These are phyloP conservation scores for Drosophila tropicalis DNA, from an alignment of 1,140 invertebrate genomes.

Conservation along the genomic window DNA sequence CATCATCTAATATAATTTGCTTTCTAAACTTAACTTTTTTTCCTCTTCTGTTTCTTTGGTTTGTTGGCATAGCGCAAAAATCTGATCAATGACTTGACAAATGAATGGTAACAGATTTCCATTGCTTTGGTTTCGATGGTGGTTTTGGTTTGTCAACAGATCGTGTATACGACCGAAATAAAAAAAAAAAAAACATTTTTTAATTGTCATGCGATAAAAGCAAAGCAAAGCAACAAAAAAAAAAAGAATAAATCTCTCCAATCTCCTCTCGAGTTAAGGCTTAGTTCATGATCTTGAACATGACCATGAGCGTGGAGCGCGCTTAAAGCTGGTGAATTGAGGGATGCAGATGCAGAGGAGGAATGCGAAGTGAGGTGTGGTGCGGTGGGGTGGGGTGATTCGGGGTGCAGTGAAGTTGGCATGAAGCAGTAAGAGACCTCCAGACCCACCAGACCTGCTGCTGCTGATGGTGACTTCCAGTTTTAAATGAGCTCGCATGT, in stretches of 20 bases:
- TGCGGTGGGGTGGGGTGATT: background rate
- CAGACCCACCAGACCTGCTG: constrained; percentile 9
- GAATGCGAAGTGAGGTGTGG: background rate
- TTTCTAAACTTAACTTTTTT: constrained; percentile 6
- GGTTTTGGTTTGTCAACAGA: constrained; percentile 16
- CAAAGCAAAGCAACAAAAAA: constrained; percentile 6
- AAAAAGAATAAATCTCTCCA: constrained; percentile 11
- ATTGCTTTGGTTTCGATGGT: constrained; percentile 1
- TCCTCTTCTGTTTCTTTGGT: background rate
- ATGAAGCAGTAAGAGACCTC: background rate
- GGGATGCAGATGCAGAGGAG: background rate
- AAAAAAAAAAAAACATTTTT: constrained; percentile 19
- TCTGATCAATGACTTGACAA: constrained; percentile 23
- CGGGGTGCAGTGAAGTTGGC: background rate
- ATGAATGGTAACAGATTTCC: constrained; percentile 23
- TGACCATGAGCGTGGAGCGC: constrained; percentile 15
- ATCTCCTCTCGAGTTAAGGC: constrained; percentile 18
- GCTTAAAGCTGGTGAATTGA: constrained; percentile 4
- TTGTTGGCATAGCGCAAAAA: constrained; percentile 11
- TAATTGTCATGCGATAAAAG: constrained; percentile 22
- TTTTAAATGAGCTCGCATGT: constrained; percentile 24
- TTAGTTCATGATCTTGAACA: constrained; percentile 25
- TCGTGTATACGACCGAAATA: constrained; percentile 10
- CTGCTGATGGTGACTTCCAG: constrained; percentile 12
- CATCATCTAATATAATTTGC: constrained; percentile 21